Evolutionary conservation across 2,113 vertebrate genomes (phyloP), one percentile per base, ranked within the genome.

Genomic region (Romanogobio albipinnatus): DNA sequence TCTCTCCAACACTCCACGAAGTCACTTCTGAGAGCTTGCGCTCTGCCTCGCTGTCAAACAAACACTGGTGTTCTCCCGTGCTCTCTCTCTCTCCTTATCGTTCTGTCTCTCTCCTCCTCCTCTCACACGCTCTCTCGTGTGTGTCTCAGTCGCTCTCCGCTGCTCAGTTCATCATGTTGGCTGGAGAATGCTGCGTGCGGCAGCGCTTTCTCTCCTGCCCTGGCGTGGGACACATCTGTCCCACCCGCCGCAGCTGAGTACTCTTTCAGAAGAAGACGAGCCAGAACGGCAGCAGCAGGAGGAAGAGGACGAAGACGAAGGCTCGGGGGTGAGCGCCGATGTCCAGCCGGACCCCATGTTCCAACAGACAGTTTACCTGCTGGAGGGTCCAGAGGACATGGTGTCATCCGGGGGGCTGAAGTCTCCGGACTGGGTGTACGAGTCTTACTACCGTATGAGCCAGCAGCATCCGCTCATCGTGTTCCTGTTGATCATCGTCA

Each of bases 391-490:
- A 75, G 90, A 89, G 91, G 90, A 88, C 76, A 93, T 91, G 86
- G 94, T 88, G 84, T 92, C 89, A 1, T 26, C 84, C 10, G 36
- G 84, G 15, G 93, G 93, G 89, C 93, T 91, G 92, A 94, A 93
- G 92, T 94, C 96, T 91, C 95, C 95, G 85, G 98, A 98, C 96
- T 98, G 98, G 97, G 96, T 99, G 5, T 99, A 99, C 77, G 97
- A 99, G 95, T 98, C 97, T 78, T 99, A 99, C 95, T 97, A 97
- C 93, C 96, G 97, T 92, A 97, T 99, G 97, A 99, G 97, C 97
- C 98, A 99, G 94, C 98, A 99, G 96, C 97, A 99, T 95, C 97
- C 97, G 82, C 96, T 99, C 85, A 97, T 99, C 93, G 96, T 98
- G 90, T 99, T 99, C 91, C 94, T 99, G 93, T 96, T 99, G 90